A percentile compares a stretch with the other conserved stretches of the same genome.
Conservation (phyloP, 2,888 invertebrate genomes). For the Drosophila birchii region DNA sequence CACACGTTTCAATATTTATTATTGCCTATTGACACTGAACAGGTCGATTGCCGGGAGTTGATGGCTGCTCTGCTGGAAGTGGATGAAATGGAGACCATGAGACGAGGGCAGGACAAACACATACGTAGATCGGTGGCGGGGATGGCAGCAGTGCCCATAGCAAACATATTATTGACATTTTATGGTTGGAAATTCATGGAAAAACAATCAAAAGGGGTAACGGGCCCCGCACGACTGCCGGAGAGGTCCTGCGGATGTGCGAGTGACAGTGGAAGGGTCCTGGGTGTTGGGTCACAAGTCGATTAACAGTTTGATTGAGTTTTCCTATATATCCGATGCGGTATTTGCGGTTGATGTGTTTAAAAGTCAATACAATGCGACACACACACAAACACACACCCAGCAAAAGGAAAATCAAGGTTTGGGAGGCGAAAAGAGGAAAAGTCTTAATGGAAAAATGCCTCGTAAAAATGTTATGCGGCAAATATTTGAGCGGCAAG, state of each 20-base stretch:
- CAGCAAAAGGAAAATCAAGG: neutral
- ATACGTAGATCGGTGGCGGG: slow-evolving; percentile 10
- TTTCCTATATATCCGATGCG: slow-evolving; percentile 60
- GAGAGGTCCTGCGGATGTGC: neutral
- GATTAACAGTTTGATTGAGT: slow-evolving; percentile 77
- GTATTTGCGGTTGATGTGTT: slow-evolving; percentile 71
- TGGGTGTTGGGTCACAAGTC: slow-evolving; percentile 53
- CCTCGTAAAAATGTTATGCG: slow-evolving; percentile 55
- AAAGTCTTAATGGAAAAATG: slow-evolving; percentile 67
- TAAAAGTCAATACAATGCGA: slow-evolving; percentile 64
- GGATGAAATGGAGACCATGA: slow-evolving; percentile 21
- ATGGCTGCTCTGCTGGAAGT: slow-evolving; percentile 14
- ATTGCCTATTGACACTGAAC: slow-evolving; percentile 64
- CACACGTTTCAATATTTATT: slow-evolving; percentile 57
- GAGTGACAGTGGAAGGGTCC: slow-evolving; percentile 5
- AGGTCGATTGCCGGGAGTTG: slow-evolving; percentile 43
- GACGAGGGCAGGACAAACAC: slow-evolving; percentile 35
- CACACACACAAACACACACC: slow-evolving; percentile 14
- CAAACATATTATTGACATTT: slow-evolving; percentile 77
- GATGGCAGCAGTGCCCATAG: slow-evolving; percentile 45
- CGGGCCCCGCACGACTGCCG: slow-evolving; percentile 35
- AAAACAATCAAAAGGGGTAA: slow-evolving; percentile 70
- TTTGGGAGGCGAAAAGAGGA: neutral
- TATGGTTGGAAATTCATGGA: slow-evolving; percentile 68
- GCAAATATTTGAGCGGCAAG: slow-evolving; percentile 39